Base-by-base conservation (phyloP, 2,888 invertebrate genomes). In the Dynastes tityus region DNA sequence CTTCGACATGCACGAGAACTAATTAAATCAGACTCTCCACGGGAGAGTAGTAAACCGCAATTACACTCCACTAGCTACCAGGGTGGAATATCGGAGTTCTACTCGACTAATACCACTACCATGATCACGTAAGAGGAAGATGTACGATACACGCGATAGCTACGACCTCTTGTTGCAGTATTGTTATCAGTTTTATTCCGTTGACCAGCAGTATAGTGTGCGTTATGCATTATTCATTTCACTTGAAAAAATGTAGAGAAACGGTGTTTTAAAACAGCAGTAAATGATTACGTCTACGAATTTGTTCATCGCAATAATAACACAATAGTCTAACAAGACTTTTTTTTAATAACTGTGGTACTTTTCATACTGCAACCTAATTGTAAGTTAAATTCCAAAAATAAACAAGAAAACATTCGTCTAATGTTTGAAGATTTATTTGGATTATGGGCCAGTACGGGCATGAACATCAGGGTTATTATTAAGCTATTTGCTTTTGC, bases 1-100 rank as follows among this genome's bases (percentile, higher is more conserved):
- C 49, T 45, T n/a, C 45, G 67, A 67, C 67, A 16, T 45, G 40
- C 67, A 67, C 40, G 9, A 45, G 45, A 67, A 45, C 67, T 67
- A 67, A 67, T 67, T 67, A 67, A 67, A 67, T 67, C 45, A 67
- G 9, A 40, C 67, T 67, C 67, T 67, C 67, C 6, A 67, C 67
- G 67, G 67, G 45, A 67, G 45, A 67, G 67, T 45, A 45, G 22
- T 45, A 67, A 61, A 67, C 67, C 67, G 67, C 67, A 67, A 67
- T 67, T 67, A 67, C 67, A 45, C 67, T 61, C 27, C 9, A 1
- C 61, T 9, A 27, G 61, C 3, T 61, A 61, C 61, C 27, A 29
- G 61, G 61, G 9, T 9, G 61, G 61, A 53, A 53, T 53, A 53
- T 53, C 45, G 45, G 8, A 5, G 45, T 45, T 11, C 2, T 45